phyloP scores from a whole-genome alignment of 2,888 invertebrate species.

The Halictus ligatus region DNA sequence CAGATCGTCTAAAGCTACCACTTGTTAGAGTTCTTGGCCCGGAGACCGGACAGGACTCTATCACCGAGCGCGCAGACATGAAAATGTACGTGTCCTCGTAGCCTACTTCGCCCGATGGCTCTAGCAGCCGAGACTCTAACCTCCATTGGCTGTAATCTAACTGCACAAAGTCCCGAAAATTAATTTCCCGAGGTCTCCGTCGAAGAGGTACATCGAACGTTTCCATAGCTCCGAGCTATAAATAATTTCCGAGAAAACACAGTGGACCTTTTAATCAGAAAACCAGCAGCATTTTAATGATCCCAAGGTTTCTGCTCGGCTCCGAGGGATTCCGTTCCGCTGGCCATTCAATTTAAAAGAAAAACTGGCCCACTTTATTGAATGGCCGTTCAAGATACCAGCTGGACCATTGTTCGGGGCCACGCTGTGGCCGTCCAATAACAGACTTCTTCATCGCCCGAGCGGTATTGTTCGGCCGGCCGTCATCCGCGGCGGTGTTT shows the following conservation, averaged over 20 bases:
- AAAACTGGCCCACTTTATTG: slow-evolving; percentile 36
- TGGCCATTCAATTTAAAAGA: background rate
- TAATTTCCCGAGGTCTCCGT: background rate
- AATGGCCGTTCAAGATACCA: slow-evolving; percentile 15
- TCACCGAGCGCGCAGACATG: background rate
- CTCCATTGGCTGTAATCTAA: background rate
- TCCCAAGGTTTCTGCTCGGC: background rate
- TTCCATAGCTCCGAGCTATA: background rate
- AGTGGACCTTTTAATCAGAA: background rate
- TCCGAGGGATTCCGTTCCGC: background rate
- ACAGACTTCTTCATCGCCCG: slow-evolving; percentile 29
- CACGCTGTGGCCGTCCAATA: slow-evolving; percentile 12
- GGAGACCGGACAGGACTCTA: background rate
- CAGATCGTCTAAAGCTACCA: background rate
- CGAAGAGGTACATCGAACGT: background rate
- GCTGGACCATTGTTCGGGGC: slow-evolving; percentile 19
- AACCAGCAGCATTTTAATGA: background rate
- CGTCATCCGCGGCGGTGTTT: slow-evolving; percentile 6
- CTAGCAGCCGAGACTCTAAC: background rate
- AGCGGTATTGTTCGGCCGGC: slow-evolving; percentile 17
- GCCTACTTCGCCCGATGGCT: background rate
- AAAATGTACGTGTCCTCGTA: background rate
- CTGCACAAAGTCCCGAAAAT: background rate
- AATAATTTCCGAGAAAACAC: background rate
- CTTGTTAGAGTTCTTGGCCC: background rate